Evolutionary conservation across 2,797 vertebrate species (phyloP), one percentile per base, ranked within the genome.

Genomic region (Botia kubotai): DNA sequence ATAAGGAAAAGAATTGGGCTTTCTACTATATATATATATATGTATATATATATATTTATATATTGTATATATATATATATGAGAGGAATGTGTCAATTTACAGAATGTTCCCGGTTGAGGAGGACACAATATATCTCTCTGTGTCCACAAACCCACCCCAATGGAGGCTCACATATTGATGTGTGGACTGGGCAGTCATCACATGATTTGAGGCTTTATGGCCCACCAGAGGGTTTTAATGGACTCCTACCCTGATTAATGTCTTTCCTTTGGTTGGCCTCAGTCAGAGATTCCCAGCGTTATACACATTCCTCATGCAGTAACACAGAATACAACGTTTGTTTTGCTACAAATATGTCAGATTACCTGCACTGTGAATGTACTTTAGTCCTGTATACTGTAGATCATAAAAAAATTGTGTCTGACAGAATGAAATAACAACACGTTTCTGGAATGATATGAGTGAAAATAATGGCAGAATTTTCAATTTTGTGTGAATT

Each of bases 191-290:
- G 29, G 70, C 21, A 63, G 77, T 66, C 77, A 66, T 79, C 77
- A 72, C 77, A 65, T 79, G 69, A 79, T 66, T 72, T 80, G 48
- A 80, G 36, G 70, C 69, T 72, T 80, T 80, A 72, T 62, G 68
- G 77, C 26, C 68, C 77, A 79, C 77, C 57, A 72, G 60, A 80
- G 77, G 70, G 29, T 53, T 48, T 46, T 66, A 80, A 80, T 80
- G 77, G n/a, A 72, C 48, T 72, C 77, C 23, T 13, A 43, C 77
- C 43, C 19, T 72, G 77, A 72, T 72, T 72, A 60, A 72, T 72
- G 70, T 72, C 16, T 60, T 72, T 43, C 6, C 57, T 79, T 53
- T 65, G 39, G 46, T 55, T 12, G 36, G 60, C 69, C 48, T 39
- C 52, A 19, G 19, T 16, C 69, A 39, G 19, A 10, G 16, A 23